Evolutionary conservation across 2,113 vertebrate genomes (phyloP).

Genomic region (Takifugu bimaculatus): DNA sequence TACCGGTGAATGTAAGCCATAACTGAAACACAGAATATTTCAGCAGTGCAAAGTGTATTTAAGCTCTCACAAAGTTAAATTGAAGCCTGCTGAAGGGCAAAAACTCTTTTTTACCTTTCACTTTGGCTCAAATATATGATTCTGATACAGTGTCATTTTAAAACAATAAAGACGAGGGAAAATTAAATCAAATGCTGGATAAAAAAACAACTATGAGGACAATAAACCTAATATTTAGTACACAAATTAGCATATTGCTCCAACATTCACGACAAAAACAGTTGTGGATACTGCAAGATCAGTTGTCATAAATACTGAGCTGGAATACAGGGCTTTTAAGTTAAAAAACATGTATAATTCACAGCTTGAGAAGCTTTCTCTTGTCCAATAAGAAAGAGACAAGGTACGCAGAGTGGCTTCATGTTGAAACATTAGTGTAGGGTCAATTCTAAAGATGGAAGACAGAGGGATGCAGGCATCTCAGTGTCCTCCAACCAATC

Average conservation of each 20-base stretch:
- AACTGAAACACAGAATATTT: conserved; percentile 7
- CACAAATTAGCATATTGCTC: background rate
- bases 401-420: conserved; percentile 1
- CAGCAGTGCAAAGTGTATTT: conserved; percentile 21
- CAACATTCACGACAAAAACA: background rate
- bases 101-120: conserved; percentile 8
- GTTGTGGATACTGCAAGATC: background rate
- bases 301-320: conserved; percentile 11
- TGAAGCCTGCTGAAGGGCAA: conserved; percentile 29
- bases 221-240: too few relatives aligned
- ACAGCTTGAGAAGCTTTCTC: conserved; percentile 42
- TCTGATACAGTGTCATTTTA: background rate
- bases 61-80: conserved; percentile 20
- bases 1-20: conserved; percentile 24
- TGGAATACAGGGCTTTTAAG: conserved; percentile 6
- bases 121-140: background rate
- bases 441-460: conserved; percentile 3
- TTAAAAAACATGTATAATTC: conserved; percentile 43
- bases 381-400: conserved; percentile 42
- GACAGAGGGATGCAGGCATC: background rate
- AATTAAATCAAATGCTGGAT: background rate
- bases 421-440: background rate
- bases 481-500: too few relatives aligned
- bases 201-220: too few relatives aligned
- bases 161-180: background rate